These are phyloP conservation scores for Anhinga rufa DNA, from an alignment of 2,113 vertebrate species.

Conservation along the genomic window DNA sequence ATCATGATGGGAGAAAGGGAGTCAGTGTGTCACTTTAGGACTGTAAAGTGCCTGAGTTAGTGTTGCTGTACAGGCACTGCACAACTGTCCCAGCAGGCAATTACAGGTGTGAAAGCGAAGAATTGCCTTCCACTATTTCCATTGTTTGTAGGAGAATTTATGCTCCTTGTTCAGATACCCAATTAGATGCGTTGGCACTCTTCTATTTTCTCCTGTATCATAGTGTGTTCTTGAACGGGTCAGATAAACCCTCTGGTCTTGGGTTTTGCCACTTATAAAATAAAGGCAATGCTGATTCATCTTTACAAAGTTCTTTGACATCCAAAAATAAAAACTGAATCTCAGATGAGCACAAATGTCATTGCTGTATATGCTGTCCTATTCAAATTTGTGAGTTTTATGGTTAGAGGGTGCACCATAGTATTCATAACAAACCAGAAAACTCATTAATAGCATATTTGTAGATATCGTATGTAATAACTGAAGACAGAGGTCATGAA, in stretches of 20 bases:
- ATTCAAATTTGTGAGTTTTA: background rate
- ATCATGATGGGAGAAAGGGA: background rate
- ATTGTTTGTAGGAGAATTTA: background rate
- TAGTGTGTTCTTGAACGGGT: background rate
- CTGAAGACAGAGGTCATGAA: background rate
- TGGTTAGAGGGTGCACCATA: background rate
- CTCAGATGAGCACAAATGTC: background rate
- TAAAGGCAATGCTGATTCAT: background rate
- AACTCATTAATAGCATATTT: background rate
- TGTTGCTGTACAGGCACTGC: background rate
- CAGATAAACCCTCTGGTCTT: background rate
- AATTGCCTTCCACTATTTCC: background rate
- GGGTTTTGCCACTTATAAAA: background rate
- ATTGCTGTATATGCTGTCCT: background rate
- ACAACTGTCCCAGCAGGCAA: background rate
- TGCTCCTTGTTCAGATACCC: background rate
- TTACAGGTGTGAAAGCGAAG: background rate
- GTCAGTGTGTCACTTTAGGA: background rate
- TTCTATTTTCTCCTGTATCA: background rate
- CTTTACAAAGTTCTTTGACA: background rate
- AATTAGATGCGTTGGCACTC: background rate
- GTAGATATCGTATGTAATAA: background rate
- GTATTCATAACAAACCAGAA: background rate
- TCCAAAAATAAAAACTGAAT: background rate
- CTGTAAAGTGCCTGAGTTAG: background rate